Evolutionary conservation across 2,113 vertebrate species (phyloP).

Genomic region (Ceuthmochares aereus): DNA sequence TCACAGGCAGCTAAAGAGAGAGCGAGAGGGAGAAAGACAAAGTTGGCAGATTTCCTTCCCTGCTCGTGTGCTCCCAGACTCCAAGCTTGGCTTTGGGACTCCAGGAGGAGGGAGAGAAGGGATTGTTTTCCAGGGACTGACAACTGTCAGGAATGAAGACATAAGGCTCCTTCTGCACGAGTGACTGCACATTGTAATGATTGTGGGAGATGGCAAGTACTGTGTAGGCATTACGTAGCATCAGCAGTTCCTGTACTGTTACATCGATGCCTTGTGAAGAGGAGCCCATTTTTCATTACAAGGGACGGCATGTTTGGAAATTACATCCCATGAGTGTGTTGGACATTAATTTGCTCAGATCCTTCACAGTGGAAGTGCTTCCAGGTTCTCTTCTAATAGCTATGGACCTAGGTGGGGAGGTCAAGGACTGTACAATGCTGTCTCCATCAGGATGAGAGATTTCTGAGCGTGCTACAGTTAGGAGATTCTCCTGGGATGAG

Average conservation of each 20-base stretch:
- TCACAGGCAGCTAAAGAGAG: conserved; percentile 49
- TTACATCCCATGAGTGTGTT: background rate
- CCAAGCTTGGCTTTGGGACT: conserved; percentile 1
- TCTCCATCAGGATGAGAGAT: background rate
- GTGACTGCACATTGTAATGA: background rate
- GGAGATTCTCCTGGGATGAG: background rate
- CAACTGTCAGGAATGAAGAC: conserved; percentile 33
- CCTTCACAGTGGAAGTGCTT: background rate
- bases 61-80: background rate
- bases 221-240: fast-evolving
- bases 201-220: background rate
- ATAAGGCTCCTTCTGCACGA: background rate
- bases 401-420: background rate
- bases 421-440: background rate
- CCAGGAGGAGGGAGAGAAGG: background rate
- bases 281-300: background rate
- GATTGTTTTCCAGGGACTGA: conserved; percentile 21
- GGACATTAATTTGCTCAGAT: background rate
- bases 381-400: background rate
- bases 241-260: background rate
- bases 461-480: background rate
- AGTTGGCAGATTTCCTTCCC: conserved; percentile 43
- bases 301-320: background rate
- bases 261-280: background rate
- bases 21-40: background rate